Evolutionary conservation across 2,113 vertebrate genomes (phyloP).

Genomic region (Poecile atricapillus): DNA sequence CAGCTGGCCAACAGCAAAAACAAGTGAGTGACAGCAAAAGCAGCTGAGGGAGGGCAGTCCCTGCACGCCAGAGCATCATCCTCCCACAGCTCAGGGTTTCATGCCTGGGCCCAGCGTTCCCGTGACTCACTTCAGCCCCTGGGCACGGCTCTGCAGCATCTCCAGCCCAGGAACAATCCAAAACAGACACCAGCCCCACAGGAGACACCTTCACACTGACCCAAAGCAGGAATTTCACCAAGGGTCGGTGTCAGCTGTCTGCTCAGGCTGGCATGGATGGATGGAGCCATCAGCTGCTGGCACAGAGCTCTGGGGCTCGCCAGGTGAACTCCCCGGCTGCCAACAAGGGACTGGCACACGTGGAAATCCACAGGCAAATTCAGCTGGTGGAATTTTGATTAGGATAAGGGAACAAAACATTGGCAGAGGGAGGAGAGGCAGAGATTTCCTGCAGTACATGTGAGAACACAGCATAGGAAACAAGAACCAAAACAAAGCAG

Average conservation of each 20-base stretch:
- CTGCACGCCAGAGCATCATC: background rate
- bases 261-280: background rate
- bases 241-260: background rate
- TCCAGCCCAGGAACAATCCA: background rate
- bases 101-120: background rate
- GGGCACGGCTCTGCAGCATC: background rate
- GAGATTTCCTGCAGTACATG: background rate
- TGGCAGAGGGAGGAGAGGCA: background rate
- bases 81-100: accelerated
- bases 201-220: background rate
- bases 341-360: background rate
- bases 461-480: background rate
- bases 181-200: background rate
- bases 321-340: background rate
- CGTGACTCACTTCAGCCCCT: background rate
- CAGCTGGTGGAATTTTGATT: background rate
- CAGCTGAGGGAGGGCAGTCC: background rate
- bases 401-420: background rate
- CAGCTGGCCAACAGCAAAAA: background rate
- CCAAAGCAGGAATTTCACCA: background rate
- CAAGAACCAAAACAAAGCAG: background rate
- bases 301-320: background rate
- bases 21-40: background rate
- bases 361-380: background rate
- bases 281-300: background rate